Conservation (phyloP, 1,140 invertebrate genomes). For the Coenobita brevimanus region DNA sequence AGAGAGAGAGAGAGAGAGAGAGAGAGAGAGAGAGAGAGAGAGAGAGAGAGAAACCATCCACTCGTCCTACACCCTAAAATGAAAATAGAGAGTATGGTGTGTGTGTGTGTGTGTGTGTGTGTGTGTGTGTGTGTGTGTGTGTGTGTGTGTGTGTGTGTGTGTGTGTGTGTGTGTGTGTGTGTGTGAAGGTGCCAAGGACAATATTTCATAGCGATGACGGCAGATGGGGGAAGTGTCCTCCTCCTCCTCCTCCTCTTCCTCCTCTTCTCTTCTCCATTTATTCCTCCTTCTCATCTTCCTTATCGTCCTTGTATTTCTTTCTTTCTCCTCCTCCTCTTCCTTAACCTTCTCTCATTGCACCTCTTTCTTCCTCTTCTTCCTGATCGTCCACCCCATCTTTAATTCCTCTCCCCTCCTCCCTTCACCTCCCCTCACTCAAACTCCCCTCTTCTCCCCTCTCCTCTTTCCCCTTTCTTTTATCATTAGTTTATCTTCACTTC, state of each 20-base stretch:
- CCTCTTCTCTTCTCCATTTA: background rate
- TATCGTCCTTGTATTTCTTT: background rate
- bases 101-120: too few relatives aligned
- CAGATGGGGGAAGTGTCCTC: too few relatives aligned
- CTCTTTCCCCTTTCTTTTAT: too few relatives aligned
- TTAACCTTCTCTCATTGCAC: background rate
- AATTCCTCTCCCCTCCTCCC: too few relatives aligned
- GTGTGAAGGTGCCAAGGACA: too few relatives aligned
- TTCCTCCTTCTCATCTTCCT: background rate
- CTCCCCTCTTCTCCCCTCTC: too few relatives aligned
- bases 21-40: conserved; percentile 6
- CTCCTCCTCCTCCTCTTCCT: too few relatives aligned
- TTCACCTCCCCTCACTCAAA: background rate
- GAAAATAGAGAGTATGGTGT: too few relatives aligned
- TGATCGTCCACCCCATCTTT: background rate
- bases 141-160: too few relatives aligned
- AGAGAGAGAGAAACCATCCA: background rate
- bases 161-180: too few relatives aligned
- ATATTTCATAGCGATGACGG: background rate
- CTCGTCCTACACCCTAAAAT: background rate
- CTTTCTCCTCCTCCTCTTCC: background rate
- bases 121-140: too few relatives aligned
- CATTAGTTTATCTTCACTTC: too few relatives aligned
- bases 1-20: background rate
- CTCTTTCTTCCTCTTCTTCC: background rate